Base-by-base conservation (phyloP, 2,113 vertebrate genomes). In the Heterochromis multidens region DNA sequence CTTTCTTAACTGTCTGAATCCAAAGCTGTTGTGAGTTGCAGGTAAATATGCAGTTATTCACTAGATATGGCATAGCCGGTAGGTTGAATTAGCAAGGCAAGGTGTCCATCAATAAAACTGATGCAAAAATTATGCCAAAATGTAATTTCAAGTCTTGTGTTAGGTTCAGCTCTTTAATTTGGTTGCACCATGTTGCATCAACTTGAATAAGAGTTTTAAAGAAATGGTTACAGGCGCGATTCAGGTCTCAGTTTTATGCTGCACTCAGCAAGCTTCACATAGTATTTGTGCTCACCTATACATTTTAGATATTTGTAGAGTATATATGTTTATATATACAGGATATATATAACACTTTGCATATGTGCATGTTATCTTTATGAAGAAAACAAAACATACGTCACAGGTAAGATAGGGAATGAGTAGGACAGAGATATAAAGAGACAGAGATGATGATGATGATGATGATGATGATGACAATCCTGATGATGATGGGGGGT, bases 401-500 rank as follows among this genome's bases (percentile, higher is more conserved):
- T 17, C 43, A 46, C 25, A 74, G 43, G 17, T n/a, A 31, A 54
- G 27, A 78, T 3, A 33, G 25, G 11, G 70, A 57, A 80, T 31
- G 63, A 72, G 79, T 7, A 17, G 29, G 61, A 77, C 21, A 43
- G 14, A 81, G 6, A 46, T 77, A 84, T 61, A 65, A 70, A 83
- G 33, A 80, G 12, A 59, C 19, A 85, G 29, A 72, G 60, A 46
- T 13, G 46, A 88, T 58, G 79, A 85, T 60, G 83, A 88, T 29
- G 54, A 49, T 70, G 5, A 3, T 86, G 82, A 80, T 84, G 40
- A 57, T 86, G 85, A 82, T 74, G 87, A 88, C 87, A 11, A 46
- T 14, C 11, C 11, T 46, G 43, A 46, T 46, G 43, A 46, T 84
- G 82, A 78, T 84, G 86, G 88, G 3, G 79, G 63, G 57, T 89